phyloP scores from a whole-genome alignment of 2,113 vertebrate genomes.

The Phyllostomus hastatus region DNA sequence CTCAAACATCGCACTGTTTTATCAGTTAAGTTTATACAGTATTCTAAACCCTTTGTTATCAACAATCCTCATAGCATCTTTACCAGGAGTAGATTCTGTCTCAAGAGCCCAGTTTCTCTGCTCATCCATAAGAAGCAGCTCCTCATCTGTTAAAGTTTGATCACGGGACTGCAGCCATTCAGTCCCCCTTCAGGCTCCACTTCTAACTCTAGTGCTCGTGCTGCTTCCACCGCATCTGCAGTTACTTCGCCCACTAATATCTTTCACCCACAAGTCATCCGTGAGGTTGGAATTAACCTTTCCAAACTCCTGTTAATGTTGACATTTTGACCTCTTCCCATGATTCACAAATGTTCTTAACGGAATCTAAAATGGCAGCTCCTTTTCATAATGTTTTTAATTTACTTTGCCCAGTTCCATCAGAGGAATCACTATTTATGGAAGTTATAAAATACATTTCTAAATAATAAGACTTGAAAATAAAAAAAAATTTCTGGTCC shows the following conservation, averaged over 20 bases:
- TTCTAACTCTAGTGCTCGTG: neutral
- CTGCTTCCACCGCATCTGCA: neutral
- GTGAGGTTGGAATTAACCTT: neutral
- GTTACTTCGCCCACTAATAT: neutral
- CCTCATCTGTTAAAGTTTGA: too few species aligned
- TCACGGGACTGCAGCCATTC: too few species aligned
- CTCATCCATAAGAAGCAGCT: neutral
- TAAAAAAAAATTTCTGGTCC: neutral
- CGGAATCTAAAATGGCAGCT: neutral
- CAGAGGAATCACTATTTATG: neutral
- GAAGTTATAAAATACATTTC: neutral
- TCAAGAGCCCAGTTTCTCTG: neutral
- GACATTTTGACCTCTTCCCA: neutral
- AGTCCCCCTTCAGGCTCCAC: too few species aligned
- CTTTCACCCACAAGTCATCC: neutral
- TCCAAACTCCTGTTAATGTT: neutral
- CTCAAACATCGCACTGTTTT: neutral
- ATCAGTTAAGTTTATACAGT: neutral
- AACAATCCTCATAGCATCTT: neutral
- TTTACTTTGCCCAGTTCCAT: neutral
- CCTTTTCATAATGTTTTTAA: neutral
- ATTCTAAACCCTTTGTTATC: neutral
- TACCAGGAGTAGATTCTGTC: neutral
- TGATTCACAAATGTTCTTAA: neutral
- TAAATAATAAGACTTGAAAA: too few species aligned